Conservation (phyloP, 1,140 invertebrate species). For the Rhopalosiphum maidis region DNA sequence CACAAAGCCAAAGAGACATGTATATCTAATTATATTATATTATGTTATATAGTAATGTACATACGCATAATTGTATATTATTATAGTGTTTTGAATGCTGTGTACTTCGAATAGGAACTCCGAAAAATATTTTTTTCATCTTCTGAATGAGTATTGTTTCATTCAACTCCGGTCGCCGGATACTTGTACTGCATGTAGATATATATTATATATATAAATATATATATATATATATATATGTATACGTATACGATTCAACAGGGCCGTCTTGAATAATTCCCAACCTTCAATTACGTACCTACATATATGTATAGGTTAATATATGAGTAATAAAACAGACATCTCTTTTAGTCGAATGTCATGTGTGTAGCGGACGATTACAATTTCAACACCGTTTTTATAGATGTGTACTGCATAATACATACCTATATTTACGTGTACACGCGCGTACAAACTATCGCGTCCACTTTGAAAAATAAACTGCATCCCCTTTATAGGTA, state of each 20-base stretch:
- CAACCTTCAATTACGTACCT: neutral
- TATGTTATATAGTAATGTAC: no score
- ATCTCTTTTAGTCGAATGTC: neutral
- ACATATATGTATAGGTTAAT: neutral
- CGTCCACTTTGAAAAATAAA: neutral
- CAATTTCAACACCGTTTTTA: neutral
- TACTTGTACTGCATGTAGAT: neutral
- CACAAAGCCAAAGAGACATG: neutral
- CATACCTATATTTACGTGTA: neutral
- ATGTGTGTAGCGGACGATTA: neutral
- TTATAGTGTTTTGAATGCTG: neutral
- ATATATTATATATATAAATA: neutral
- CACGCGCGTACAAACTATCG: neutral
- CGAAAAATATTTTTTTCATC: neutral
- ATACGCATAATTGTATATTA: neutral
- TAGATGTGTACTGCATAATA: neutral
- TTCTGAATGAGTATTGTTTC: constrained; percentile 1
- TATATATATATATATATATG: neutral
- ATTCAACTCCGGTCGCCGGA: neutral
- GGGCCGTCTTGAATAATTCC: neutral
- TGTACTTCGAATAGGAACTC: neutral
- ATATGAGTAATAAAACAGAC: neutral
- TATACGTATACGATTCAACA: neutral
- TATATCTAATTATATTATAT: no score
- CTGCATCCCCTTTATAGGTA: neutral